Percentiles rank a stretch among this genome's conserved stretches.
phyloP scores from a whole-genome alignment of 1,140 invertebrate species.

The Tetragnatha versicolor region DNA sequence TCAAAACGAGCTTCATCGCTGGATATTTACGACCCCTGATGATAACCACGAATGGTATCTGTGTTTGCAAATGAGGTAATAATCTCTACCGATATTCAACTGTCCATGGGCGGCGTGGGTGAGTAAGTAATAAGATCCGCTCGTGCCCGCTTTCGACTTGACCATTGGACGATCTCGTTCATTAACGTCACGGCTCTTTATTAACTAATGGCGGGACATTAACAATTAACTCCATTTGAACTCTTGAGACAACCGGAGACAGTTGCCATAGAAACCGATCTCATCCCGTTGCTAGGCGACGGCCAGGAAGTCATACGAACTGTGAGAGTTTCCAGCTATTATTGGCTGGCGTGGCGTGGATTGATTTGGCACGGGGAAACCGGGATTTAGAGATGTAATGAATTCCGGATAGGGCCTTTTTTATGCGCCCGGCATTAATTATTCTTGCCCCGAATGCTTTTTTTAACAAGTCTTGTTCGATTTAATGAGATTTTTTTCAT shows the following conservation, averaged over 20 bases:
- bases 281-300: slow-evolving; percentile 43
- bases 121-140: slow-evolving; percentile 41
- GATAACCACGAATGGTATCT: slow-evolving; percentile 28
- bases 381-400: slow-evolving; percentile 53
- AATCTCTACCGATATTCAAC: slow-evolving; percentile 19
- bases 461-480: slow-evolving; percentile 17
- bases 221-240: slow-evolving; percentile 55
- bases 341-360: slow-evolving; percentile 41
- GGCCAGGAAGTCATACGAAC: slow-evolving; percentile 47
- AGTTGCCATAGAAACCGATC: slow-evolving; percentile 43
- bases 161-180: slow-evolving; percentile 37
- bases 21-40: background rate
- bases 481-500: slow-evolving; percentile 33
- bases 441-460: slow-evolving; percentile 19
- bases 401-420: slow-evolving; percentile 47
- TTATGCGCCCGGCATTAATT: slow-evolving; percentile 35
- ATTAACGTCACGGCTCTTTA: slow-evolving; percentile 49
- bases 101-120: slow-evolving; percentile 5
- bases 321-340: slow-evolving; percentile 47
- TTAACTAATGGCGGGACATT: slow-evolving; percentile 55
- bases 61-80: slow-evolving; percentile 39
- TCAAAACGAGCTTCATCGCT: background rate
- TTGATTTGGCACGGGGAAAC: slow-evolving; percentile 51
- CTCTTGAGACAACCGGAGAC: slow-evolving; percentile 52
- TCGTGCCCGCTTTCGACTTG: slow-evolving; percentile 24